Evolutionary conservation across 2,888 invertebrate species (phyloP).

Genomic region (Pandemis heparana): DNA sequence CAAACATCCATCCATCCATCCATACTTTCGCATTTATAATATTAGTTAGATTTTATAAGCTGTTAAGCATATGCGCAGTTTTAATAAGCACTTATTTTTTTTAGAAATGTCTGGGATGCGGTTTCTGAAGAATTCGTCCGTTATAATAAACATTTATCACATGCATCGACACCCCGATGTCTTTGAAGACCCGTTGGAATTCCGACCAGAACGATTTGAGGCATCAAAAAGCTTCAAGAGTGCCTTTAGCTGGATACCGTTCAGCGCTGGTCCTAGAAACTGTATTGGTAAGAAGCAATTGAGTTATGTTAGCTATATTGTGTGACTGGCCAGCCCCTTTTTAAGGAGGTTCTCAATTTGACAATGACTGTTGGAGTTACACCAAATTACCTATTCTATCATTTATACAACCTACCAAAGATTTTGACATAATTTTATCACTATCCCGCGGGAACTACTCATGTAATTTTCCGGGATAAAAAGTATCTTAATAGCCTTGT

Average conservation of each 20-base stretch:
- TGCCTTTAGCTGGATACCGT: slow-evolving; percentile 85
- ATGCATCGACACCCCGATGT: slow-evolving; percentile 79
- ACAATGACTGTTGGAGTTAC: too few relatives aligned
- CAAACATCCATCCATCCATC: too few relatives aligned
- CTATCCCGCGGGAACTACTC: too few relatives aligned
- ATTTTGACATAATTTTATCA: too few relatives aligned
- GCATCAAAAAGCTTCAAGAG: slow-evolving; percentile 59
- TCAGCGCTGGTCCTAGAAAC: slow-evolving; percentile 88
- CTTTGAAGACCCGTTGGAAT: slow-evolving; percentile 83
- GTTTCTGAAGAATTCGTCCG: slow-evolving; percentile 64
- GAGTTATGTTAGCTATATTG: background rate
- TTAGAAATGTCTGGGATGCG: slow-evolving; percentile 25
- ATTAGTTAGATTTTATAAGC: too few relatives aligned
- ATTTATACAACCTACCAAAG: too few relatives aligned
- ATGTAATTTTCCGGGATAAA: too few relatives aligned
- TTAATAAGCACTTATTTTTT: background rate
- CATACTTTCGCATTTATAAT: too few relatives aligned
- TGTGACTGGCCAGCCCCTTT: background rate
- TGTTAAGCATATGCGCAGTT: background rate
- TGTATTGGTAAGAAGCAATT: slow-evolving; percentile 80
- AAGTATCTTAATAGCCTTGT: too few relatives aligned
- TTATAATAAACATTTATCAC: slow-evolving; percentile 71
- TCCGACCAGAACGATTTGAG: slow-evolving; percentile 83
- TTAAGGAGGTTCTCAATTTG: too few relatives aligned
- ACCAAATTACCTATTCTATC: too few relatives aligned